These are phyloP conservation scores for Trisateles emortualis DNA, from an alignment of 2,888 invertebrate species.

Conservation along the genomic window DNA sequence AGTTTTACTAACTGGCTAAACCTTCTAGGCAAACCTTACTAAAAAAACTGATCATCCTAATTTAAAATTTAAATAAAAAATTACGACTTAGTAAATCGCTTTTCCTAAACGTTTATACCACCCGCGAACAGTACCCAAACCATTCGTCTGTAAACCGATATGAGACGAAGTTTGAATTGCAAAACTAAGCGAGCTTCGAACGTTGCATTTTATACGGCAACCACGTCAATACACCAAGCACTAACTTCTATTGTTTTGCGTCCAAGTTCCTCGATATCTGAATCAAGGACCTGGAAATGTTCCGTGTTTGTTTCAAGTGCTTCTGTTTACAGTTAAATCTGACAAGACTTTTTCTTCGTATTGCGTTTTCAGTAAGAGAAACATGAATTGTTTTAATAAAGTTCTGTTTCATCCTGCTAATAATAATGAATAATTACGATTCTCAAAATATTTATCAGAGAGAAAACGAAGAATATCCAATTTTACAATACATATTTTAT, in stretches of 20 bases:
- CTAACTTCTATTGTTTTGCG: constrained; percentile 40
- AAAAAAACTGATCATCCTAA: too few species aligned
- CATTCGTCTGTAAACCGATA: constrained; percentile 80
- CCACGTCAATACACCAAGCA: constrained; percentile 46
- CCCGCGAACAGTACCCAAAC: constrained; percentile 50
- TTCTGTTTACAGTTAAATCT: not conserved
- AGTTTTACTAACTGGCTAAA: too few species aligned
- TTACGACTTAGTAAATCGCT: constrained; percentile 4
- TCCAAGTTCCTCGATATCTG: constrained; percentile 32
- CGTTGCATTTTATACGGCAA: constrained; percentile 54
- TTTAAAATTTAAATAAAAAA: not conserved
- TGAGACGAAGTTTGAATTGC: constrained; percentile 81
- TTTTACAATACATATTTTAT: too few species aligned
- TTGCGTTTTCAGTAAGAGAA: too few species aligned
- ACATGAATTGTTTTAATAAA: too few species aligned
- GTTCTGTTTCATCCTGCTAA: too few species aligned
- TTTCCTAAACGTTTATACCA: constrained; percentile 24
- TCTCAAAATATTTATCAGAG: too few species aligned
- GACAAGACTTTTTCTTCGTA: not conserved
- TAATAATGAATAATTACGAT: too few species aligned
- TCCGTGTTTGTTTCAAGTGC: not conserved
- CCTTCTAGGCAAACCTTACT: too few species aligned
- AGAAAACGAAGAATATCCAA: too few species aligned
- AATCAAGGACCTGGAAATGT: constrained; percentile 15
- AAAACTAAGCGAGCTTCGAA: constrained; percentile 69